Base-by-base conservation (phyloP, 2,888 invertebrate genomes). In the Cataglyphis rosenhaueri region DNA sequence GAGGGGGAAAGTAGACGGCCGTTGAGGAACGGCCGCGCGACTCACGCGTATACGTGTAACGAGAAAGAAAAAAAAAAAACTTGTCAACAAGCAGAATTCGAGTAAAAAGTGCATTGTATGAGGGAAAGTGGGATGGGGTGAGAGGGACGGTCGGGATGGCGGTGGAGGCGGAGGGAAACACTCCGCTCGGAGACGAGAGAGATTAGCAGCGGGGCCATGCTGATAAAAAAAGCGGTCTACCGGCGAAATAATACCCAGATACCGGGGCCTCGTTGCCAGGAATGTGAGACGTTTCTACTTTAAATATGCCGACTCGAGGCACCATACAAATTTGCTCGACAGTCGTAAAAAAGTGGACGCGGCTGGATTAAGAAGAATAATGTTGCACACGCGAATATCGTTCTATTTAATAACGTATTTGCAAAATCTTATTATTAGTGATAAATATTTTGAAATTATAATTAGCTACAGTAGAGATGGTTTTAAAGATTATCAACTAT, bases 21-120 rank as follows among this genome's bases (percentile, higher is more conserved):
- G 64, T 88, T 82, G 21, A 21, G 21, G 21, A 21, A 21, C 21
- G 21, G 21, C 21, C 21, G 88, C 86, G 88, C 90, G 85, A 85
- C 85, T 87, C 85, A 73, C 88, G 82, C 78, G 86, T 55, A 83
- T 85, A 81, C 84, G 79, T 84, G 84, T 81, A 85, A 81, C 70
- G 83, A 65, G 84, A 88, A 89, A 90, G 90, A 89, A 89, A 88
- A 89, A 90, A 25, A 44, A 90, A 89, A 88, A 89, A 87, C 90
- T 88, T 91, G 92, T 92, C 91, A 89, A 91, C 92, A 91, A 87
- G 85, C 83, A 83, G 88, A 82, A 85, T 57, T 81, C 70, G 85
- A 85, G 87, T 87, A 92, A 92, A 92, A 92, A 88, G 89, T 74
- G 88, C 84, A 87, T 89, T 88, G 89, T 89, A 86, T 84, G 82